Conservation (phyloP, 1,140 invertebrate species). For the Chlorops oryzae region DNA sequence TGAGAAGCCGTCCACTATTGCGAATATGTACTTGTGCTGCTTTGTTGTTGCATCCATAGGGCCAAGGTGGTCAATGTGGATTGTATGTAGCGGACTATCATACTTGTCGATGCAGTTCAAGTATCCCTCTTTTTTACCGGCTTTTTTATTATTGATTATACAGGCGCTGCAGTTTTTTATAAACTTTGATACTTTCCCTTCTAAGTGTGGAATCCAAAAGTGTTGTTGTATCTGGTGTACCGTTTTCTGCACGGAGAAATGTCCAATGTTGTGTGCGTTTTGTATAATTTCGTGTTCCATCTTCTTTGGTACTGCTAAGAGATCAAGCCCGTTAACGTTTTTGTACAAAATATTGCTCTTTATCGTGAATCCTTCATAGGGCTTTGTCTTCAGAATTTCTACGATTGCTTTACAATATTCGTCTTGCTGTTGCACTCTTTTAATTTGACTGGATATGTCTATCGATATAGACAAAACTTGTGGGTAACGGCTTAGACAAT, state of each 20-base stretch:
- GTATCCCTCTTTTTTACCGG: constrained; percentile 43
- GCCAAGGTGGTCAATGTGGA: background rate
- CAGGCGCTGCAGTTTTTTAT: constrained; percentile 35
- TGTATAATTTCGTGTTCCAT: too few relatives aligned
- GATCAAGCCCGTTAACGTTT: too few relatives aligned
- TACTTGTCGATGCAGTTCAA: background rate
- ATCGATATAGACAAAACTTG: background rate
- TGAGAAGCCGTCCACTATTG: constrained; percentile 27
- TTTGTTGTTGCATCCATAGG: background rate
- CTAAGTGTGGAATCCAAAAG: background rate
- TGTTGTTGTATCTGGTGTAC: background rate
- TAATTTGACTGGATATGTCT: background rate
- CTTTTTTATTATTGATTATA: constrained; percentile 25
- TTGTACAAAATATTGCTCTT: background rate
- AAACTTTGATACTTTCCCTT: constrained; percentile 26
- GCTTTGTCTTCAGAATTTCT: background rate
- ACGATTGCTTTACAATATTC: background rate
- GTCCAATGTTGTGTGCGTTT: too few relatives aligned
- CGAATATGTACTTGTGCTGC: constrained; percentile 19
- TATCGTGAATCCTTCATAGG: too few relatives aligned
- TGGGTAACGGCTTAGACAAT: constrained; percentile 40
- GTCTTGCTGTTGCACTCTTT: background rate
- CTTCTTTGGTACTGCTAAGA: too few relatives aligned
- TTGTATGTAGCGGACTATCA: background rate
- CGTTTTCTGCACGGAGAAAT: background rate